These are phyloP conservation scores for Coptotermes formosanus DNA, from an alignment of 1,140 invertebrate species.

Conservation along the genomic window DNA sequence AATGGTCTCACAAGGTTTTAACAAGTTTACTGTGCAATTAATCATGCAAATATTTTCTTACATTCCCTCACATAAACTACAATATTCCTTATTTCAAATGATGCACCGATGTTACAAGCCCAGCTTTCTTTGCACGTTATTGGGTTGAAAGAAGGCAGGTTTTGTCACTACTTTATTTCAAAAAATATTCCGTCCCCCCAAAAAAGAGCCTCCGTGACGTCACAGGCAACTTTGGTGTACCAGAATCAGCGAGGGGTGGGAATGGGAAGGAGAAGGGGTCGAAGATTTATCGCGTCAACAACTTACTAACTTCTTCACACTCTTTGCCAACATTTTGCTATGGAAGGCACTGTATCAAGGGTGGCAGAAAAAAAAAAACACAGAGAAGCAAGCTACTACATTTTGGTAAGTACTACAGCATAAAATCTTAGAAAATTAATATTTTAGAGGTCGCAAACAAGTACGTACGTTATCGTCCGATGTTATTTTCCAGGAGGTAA, in stretches of 20 bases:
- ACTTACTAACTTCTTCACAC: neutral
- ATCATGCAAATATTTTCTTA: neutral
- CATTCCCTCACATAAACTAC: neutral
- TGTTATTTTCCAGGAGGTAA: too few relatives aligned
- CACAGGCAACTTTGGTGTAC: neutral
- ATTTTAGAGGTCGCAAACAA: neutral
- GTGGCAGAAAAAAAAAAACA: neutral
- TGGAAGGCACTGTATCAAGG: neutral
- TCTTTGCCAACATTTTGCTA: neutral
- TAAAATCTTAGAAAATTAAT: neutral
- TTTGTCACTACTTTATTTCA: neutral
- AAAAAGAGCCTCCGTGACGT: neutral
- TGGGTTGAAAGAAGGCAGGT: neutral
- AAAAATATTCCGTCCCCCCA: neutral
- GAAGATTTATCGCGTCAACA: constrained; percentile 18
- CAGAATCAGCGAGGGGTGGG: too few relatives aligned
- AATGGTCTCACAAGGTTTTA: neutral
- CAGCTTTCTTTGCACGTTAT: neutral
- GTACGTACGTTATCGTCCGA: neutral
- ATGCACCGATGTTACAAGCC: neutral
- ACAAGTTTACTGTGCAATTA: neutral
- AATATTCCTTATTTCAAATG: neutral
- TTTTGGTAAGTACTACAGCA: neutral
- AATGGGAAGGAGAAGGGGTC: neutral
- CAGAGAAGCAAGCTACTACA: too few relatives aligned